These are phyloP conservation scores for Solea solea DNA, from an alignment of 2,113 vertebrate species.

Conservation along the genomic window DNA sequence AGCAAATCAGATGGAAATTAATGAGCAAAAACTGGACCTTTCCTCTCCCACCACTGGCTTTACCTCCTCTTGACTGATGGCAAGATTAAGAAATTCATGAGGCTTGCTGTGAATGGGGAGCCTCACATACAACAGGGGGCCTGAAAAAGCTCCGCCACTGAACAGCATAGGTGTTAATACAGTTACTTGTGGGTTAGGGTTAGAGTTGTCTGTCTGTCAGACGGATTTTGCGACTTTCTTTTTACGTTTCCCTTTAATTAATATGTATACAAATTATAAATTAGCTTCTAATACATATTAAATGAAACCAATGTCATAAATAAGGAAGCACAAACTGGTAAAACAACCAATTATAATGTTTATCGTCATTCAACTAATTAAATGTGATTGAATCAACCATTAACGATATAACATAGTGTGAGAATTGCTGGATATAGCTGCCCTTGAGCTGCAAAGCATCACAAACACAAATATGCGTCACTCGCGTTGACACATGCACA, in stretches of 20 bases:
- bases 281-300: slow-evolving; percentile 2
- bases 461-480: slow-evolving; percentile 41
- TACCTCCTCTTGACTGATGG: slow-evolving; percentile 72
- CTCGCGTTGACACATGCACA: slow-evolving; percentile 46
- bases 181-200: background rate
- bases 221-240: background rate
- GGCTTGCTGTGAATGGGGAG: slow-evolving; percentile 75
- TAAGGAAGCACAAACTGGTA: background rate
- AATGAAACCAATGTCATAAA: background rate
- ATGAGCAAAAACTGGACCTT: slow-evolving; percentile 77
- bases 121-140: slow-evolving; percentile 18
- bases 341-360: slow-evolving; percentile 10
- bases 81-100: slow-evolving; percentile 82
- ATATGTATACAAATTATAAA: background rate
- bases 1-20: slow-evolving; percentile 79
- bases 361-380: slow-evolving; percentile 47
- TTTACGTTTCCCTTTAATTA: background rate
- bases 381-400: slow-evolving; percentile 41
- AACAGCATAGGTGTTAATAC: slow-evolving; percentile 22
- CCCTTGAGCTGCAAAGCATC: slow-evolving; percentile 38
- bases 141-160: slow-evolving; percentile 7
- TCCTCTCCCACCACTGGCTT: slow-evolving; percentile 54
- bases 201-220: background rate
- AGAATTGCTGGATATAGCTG: slow-evolving; percentile 38
- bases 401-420: slow-evolving; percentile 36